phyloP scores from a whole-genome alignment of 2,888 invertebrate genomes.

The Scrobipalpa costella region DNA sequence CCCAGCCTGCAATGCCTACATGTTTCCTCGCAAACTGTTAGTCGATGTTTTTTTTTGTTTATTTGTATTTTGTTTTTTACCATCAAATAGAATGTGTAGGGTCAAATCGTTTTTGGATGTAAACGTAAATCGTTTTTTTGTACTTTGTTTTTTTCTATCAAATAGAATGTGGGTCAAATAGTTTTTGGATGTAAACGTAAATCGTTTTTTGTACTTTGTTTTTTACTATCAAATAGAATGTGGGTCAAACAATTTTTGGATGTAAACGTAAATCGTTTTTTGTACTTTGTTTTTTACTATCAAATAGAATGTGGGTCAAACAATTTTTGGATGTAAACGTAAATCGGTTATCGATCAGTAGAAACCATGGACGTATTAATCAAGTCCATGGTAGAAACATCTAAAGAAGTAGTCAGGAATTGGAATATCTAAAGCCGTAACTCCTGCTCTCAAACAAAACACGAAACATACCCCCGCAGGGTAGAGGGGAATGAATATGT shows the following conservation, averaged over 20 bases:
- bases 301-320: background rate
- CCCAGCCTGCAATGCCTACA: slow-evolving; percentile 24
- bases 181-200: background rate
- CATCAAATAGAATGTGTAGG: background rate
- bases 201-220: background rate
- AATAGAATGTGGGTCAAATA: background rate
- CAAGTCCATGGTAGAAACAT: too few relatives aligned
- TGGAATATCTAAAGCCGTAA: too few relatives aligned
- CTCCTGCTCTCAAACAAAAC: too few relatives aligned
- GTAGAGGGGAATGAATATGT: too few relatives aligned
- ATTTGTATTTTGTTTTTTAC: background rate
- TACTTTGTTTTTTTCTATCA: background rate
- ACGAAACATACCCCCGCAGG: too few relatives aligned
- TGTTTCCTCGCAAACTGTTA: slow-evolving; percentile 44
- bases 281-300: background rate
- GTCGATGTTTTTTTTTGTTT: slow-evolving; percentile 34
- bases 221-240: background rate
- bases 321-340: background rate
- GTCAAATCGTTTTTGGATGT: background rate
- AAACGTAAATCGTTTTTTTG: background rate
- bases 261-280: background rate
- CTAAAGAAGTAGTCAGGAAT: too few relatives aligned
- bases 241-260: background rate
- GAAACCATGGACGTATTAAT: too few relatives aligned
- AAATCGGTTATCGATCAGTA: background rate